A percentile compares a stretch with the other conserved stretches of the same genome.
Conservation (phyloP, 2,888 invertebrate species). For the Epinotia brunnichana region DNA sequence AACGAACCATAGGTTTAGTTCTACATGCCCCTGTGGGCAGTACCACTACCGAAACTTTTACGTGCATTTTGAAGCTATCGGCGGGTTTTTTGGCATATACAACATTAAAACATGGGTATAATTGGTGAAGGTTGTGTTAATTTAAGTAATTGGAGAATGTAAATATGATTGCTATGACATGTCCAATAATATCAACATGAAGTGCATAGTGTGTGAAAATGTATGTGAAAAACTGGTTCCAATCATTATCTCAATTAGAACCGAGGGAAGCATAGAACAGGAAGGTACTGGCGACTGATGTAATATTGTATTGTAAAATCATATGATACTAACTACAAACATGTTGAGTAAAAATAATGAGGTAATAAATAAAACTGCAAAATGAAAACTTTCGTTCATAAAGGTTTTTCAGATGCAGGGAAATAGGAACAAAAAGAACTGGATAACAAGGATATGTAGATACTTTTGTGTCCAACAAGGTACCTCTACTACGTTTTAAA, state of each 20-base stretch:
- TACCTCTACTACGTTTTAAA: slow-evolving; percentile 30
- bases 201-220: neutral
- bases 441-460: slow-evolving; percentile 26
- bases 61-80: no score
- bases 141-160: neutral
- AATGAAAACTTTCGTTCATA: neutral
- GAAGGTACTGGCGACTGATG: slow-evolving; percentile 23
- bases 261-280: neutral
- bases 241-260: neutral
- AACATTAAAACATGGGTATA: neutral
- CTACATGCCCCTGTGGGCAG: no score
- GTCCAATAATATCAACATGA: neutral
- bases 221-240: slow-evolving; percentile 5
- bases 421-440: slow-evolving; percentile 6
- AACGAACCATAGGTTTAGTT: no score
- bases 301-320: neutral
- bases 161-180: neutral
- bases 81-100: no score
- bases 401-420: slow-evolving; percentile 23
- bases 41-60: no score
- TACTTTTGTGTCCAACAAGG: slow-evolving; percentile 30
- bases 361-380: neutral
- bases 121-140: neutral
- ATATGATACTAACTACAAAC: neutral
- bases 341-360: neutral